Evolutionary conservation across 2,113 vertebrate species (phyloP), one percentile per base, ranked within the genome.

Genomic region (Echinops telfairi): DNA sequence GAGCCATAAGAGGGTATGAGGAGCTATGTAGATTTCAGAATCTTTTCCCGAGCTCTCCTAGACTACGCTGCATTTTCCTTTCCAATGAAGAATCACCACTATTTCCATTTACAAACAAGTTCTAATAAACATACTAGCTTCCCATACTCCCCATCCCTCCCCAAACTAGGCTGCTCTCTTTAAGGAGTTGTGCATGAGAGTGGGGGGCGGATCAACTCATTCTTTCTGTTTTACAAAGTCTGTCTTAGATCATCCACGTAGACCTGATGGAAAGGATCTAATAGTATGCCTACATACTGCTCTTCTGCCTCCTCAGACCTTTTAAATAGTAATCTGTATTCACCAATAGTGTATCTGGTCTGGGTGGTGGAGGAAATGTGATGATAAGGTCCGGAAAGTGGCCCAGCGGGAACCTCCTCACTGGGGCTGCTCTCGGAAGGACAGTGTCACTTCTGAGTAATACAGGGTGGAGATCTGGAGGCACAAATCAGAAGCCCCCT

Each of bases 261-360:
- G 81, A 93, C 33, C 29, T 19, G 19, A 20, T 71, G 60, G 66
- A 29, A 90, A 90, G 47, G 68, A 47, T 94, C 43, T 47, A 29
- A 64, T 81, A 9, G 16, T 15, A n/a, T 58, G n/a, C n/a, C 83
- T 94, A 93, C 27, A 76, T 84, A 60, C 27, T 33, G 78, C 68
- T 89, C 25, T 89, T 89, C 66, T 78, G 25, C 83, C 20, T 88
- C 64, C 25, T 88, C 43, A 83, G 75, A 88, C 53, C 89, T 89
- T 95, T 91, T 71, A 76, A 91, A 66, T 88, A 87, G 53, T 40
- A 91, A 88, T 38, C 47, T 92, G 29, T 64, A 66, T 89, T 96
- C 76, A 93, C n/a, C 83, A 58, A 93, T 38, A 78, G 36, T 14
- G 22, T 64, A 47, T 77, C 38, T 94, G 93, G 31, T 88, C 83